These are phyloP conservation scores for Nephrotoma guestfalica DNA, from an alignment of 2,888 invertebrate species.

Conservation along the genomic window DNA sequence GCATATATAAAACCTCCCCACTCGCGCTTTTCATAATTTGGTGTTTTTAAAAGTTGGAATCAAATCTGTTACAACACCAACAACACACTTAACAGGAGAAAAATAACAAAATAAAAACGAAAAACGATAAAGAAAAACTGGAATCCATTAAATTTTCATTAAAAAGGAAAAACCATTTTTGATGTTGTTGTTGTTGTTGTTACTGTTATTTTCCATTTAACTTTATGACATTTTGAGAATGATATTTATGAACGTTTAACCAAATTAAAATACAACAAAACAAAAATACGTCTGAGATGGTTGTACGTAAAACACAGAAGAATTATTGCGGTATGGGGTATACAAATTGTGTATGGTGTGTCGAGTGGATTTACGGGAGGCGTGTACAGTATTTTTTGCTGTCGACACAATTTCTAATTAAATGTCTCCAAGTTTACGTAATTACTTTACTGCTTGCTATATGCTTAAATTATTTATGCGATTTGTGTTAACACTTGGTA, in stretches of 20 bases:
- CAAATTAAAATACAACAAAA: not conserved
- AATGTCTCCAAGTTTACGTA: not conserved
- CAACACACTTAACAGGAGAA: not conserved
- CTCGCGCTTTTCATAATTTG: not conserved
- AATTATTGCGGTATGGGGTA: not conserved
- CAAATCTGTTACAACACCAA: not conserved
- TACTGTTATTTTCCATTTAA: not conserved
- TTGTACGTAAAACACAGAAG: not conserved
- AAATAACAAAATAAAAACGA: not conserved
- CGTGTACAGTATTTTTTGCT: not conserved
- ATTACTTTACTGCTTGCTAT: not conserved
- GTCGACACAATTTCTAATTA: not conserved
- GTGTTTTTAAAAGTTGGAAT: not conserved
- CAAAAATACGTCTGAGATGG: not conserved
- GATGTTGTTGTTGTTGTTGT: not conserved
- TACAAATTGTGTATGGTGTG: too few relatives aligned
- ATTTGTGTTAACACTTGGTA: not conserved
- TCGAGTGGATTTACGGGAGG: not conserved
- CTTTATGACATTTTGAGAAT: not conserved
- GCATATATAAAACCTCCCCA: not conserved
- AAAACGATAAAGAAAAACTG: not conserved
- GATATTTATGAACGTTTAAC: not conserved
- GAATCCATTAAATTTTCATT: not conserved
- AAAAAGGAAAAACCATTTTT: not conserved
- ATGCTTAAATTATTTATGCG: not conserved